Conservation (phyloP, 2,797 vertebrate species). For the Anableps anableps region DNA sequence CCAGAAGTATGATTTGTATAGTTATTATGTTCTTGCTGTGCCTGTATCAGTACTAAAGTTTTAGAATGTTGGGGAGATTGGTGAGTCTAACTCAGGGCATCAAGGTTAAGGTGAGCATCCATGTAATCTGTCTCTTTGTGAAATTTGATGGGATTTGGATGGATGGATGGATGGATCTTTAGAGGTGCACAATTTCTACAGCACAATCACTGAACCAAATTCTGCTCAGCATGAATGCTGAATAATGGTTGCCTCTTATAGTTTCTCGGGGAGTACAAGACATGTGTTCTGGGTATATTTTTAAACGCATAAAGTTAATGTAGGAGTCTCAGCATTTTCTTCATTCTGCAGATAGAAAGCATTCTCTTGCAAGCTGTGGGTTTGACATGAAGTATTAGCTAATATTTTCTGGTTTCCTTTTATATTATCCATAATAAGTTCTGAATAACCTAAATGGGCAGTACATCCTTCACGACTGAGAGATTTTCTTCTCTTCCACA, state of each 20-base stretch:
- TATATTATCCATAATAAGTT: conserved; percentile 32
- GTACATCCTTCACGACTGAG: conserved; percentile 11
- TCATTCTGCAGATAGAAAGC: not conserved
- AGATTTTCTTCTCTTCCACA: conserved; percentile 7
- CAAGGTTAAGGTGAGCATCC: not conserved
- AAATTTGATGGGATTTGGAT: not conserved
- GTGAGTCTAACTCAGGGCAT: not conserved
- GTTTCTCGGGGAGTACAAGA: conserved; percentile 4
- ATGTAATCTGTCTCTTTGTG: not conserved
- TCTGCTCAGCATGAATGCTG: not conserved
- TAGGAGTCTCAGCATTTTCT: conserved; percentile 18
- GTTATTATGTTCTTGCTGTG: not conserved
- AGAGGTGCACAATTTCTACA: not conserved
- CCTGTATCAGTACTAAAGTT: not conserved
- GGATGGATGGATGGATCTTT: not conserved
- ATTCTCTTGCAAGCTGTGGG: conserved; percentile 6
- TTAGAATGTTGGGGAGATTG: not conserved
- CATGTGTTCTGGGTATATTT: conserved; percentile 9
- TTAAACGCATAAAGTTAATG: conserved; percentile 16
- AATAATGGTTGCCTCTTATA: not conserved
- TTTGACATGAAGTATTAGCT: conserved; percentile 20
- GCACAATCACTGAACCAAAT: not conserved
- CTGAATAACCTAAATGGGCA: conserved; percentile 22
- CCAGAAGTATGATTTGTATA: not conserved
- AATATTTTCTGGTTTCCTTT: conserved; percentile 25